Evolutionary conservation across 2,113 vertebrate species (phyloP).

Genomic region (Corapipo altera): DNA sequence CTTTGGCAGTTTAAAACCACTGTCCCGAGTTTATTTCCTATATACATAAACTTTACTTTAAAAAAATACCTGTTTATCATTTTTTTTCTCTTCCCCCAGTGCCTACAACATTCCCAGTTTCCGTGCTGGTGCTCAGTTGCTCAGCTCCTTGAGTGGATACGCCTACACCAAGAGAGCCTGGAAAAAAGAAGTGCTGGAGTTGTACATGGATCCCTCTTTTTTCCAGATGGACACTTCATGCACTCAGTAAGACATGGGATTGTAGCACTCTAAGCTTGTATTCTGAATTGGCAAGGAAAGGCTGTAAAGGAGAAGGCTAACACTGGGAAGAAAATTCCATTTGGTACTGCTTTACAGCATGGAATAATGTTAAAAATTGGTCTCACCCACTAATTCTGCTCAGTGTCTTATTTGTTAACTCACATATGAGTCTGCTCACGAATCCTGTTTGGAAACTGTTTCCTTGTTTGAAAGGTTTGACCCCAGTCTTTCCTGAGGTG

Average conservation of each 20-base stretch:
- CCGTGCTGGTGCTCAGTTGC: constrained; percentile 87
- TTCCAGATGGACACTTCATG: constrained; percentile 95
- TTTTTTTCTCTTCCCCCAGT: constrained; percentile 64
- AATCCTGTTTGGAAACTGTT: not conserved
- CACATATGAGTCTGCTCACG: not conserved
- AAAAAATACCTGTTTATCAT: not conserved
- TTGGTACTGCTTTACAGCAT: not conserved
- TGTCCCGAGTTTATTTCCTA: not conserved
- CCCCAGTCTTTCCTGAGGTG: not conserved
- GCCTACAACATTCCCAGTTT: constrained; percentile 95
- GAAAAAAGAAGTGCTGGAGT: constrained; percentile 93
- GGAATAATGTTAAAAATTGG: not conserved
- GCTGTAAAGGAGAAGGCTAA: not conserved
- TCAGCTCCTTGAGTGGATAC: constrained; percentile 94
- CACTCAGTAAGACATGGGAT: constrained; percentile 78
- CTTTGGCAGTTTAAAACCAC: not conserved
- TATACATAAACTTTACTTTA: not conserved
- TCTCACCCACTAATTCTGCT: not conserved
- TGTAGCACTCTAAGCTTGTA: not conserved
- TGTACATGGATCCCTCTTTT: constrained; percentile 94
- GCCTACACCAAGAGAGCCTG: constrained; percentile 95
- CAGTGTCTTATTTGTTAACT: not conserved
- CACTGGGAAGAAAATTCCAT: not conserved
- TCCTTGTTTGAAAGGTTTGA: not conserved
- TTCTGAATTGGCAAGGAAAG: not conserved